Evolutionary conservation across 37 sponge, comb jelly and placozoan species (phyloP).

Genomic region (Aplysina aerophoba): DNA sequence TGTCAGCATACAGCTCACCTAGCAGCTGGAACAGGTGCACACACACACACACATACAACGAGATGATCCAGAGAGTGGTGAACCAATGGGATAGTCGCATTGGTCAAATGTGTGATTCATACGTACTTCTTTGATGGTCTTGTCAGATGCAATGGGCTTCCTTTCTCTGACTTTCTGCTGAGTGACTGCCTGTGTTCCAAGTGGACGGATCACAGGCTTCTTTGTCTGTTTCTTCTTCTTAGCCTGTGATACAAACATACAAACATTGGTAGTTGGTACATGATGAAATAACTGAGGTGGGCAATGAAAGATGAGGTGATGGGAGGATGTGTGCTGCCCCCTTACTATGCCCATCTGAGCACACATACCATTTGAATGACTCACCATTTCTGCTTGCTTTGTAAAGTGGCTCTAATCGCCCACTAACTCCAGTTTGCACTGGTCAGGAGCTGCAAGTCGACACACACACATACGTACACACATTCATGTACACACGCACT

Average conservation of each 20-base stretch:
- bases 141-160: constrained; percentile 81
- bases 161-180: constrained; percentile 50
- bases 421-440: constrained; percentile 85
- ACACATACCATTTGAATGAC: constrained; percentile 35
- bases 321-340: constrained; percentile 22
- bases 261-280: not conserved
- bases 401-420: constrained; percentile 93
- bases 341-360: constrained; percentile 19
- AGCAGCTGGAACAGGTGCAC: constrained; percentile 60
- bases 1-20: constrained; percentile 94
- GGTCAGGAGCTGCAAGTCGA: constrained; percentile 70
- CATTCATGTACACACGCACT: constrained; percentile 3
- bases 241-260: constrained; percentile 20
- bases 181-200: constrained; percentile 9
- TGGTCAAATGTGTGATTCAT: not conserved
- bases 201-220: constrained; percentile 50
- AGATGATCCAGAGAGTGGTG: not conserved
- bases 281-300: not conserved
- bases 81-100: not conserved
- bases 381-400: constrained; percentile 78
- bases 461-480: not conserved
- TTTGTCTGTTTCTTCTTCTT: constrained; percentile 78
- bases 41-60: not conserved
- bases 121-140: constrained; percentile 87
- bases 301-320: no score